Conservation (phyloP, 2,797 vertebrate genomes). For the Taeniopygia guttata region DNA sequence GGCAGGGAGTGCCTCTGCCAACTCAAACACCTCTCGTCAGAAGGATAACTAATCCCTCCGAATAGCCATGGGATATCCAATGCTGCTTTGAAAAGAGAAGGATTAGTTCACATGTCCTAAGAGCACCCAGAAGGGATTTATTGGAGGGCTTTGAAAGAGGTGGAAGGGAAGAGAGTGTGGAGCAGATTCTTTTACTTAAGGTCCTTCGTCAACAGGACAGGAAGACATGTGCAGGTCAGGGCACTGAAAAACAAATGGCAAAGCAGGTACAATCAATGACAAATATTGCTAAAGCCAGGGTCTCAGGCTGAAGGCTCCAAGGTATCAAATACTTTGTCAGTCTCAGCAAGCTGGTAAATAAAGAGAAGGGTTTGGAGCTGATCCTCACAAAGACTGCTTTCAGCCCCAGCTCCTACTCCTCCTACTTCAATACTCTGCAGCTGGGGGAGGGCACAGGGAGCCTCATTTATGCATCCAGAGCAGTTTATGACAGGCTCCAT, state of each 20-base stretch:
- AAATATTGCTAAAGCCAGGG: neutral
- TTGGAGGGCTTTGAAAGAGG: neutral
- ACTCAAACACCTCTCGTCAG: neutral
- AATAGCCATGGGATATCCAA: neutral
- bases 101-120: neutral
- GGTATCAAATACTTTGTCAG: constrained; percentile 9
- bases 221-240: neutral
- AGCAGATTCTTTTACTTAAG: neutral
- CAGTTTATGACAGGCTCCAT: constrained; percentile 42
- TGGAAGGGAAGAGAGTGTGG: neutral
- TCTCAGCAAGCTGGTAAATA: constrained; percentile 9
- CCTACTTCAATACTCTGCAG: neutral
- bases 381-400: constrained; percentile 43
- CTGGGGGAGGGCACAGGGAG: neutral
- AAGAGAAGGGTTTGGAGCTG: constrained; percentile 13
- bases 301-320: neutral
- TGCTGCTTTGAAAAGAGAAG: neutral
- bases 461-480: constrained; percentile 29
- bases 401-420: neutral
- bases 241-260: neutral
- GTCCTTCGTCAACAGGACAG: fast-evolving
- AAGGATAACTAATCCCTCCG: neutral
- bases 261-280: neutral
- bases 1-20: neutral
- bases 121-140: neutral